A percentile compares a stretch with the other conserved stretches of the same genome.
phyloP scores from a whole-genome alignment of 2,113 vertebrate genomes.

The Todiramphus chloris region DNA sequence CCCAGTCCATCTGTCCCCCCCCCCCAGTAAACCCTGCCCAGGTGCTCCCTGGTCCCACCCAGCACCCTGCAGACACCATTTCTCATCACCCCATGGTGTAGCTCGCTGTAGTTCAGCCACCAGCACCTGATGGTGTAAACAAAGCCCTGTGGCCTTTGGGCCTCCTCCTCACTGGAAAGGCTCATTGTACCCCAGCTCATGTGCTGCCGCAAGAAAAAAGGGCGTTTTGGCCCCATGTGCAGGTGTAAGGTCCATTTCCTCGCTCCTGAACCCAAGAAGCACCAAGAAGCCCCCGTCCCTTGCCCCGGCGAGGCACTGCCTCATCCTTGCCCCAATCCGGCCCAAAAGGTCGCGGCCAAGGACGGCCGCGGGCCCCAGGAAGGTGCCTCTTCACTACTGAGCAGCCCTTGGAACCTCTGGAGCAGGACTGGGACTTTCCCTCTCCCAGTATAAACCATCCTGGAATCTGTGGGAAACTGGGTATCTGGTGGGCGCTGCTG shows the following conservation, averaged over 20 bases:
- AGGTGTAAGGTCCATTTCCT: fast-evolving
- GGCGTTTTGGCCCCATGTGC: fast-evolving
- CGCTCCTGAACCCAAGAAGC: not conserved
- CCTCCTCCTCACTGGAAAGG: not conserved
- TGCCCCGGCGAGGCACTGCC: fast-evolving
- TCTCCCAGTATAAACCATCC: not conserved
- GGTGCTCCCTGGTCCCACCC: no score
- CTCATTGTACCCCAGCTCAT: fast-evolving
- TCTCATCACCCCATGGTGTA: not conserved
- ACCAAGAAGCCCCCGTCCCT: no score
- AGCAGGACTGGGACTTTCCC: not conserved
- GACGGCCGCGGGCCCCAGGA: not conserved
- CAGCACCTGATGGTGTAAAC: not conserved
- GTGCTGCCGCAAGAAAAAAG: fast-evolving
- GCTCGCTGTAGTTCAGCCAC: no score
- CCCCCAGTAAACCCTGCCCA: no score
- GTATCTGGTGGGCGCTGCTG: fast-evolving
- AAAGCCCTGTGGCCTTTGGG: no score
- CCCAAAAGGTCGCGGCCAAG: slow-evolving; percentile 13
- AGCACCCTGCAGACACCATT: not conserved
- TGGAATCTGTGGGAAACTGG: not conserved
- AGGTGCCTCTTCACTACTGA: not conserved
- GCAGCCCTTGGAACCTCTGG: not conserved
- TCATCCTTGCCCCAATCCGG: not conserved
- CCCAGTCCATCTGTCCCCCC: not conserved